phyloP scores from a whole-genome alignment of 2,888 invertebrate genomes.

The Metallyticus violacea region DNA sequence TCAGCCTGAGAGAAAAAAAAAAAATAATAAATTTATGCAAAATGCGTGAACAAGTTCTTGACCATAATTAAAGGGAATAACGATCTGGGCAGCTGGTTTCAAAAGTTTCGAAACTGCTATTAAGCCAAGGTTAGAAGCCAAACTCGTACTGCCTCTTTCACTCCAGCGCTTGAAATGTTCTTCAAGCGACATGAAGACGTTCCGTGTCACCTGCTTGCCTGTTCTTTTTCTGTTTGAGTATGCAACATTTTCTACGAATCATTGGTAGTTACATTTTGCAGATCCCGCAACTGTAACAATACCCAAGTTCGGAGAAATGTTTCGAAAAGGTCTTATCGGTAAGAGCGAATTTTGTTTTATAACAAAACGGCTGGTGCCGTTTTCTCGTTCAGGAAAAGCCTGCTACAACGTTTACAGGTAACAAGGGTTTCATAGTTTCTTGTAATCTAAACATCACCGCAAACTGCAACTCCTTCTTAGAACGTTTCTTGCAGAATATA shows the following conservation, averaged over 20 bases:
- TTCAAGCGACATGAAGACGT: no score
- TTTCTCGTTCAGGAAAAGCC: no score
- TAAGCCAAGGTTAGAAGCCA: not conserved
- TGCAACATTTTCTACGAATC: no score
- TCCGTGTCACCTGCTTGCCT: no score
- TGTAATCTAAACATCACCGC: not conserved
- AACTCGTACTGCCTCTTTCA: not conserved
- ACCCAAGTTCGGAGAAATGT: not conserved
- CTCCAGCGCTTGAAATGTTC: no score
- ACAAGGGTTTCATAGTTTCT: not conserved
- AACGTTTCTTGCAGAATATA: not conserved
- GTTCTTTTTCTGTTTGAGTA: no score
- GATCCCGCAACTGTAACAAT: no score
- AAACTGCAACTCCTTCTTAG: not conserved
- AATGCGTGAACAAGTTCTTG: not conserved
- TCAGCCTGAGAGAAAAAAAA: not conserved
- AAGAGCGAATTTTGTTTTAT: not conserved
- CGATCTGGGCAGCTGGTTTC: not conserved
- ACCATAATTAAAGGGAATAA: not conserved
- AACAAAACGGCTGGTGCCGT: not conserved
- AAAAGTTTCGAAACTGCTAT: not conserved
- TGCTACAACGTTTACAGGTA: not conserved
- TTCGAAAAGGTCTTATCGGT: not conserved
- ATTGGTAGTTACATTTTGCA: no score
- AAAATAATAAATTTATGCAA: not conserved